Evolutionary conservation across 2,113 vertebrate genomes (phyloP), one percentile per base, ranked within the genome.

Genomic region (Myotis brandtii): DNA sequence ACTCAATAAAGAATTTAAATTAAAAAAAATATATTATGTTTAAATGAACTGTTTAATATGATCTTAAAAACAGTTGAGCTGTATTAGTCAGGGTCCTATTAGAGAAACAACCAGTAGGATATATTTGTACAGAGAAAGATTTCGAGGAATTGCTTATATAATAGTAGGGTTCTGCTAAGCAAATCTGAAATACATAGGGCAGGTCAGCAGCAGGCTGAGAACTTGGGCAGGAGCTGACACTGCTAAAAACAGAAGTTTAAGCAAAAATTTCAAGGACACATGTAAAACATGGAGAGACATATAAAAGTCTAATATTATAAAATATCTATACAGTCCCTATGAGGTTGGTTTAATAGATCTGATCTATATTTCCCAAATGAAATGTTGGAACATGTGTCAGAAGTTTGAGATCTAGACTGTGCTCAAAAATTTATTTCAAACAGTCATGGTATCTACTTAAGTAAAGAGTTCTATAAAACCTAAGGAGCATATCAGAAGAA

Each of bases 351-450:
- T 82, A 34, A 34, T 3, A 34, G 34, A 72, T 25, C 34, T 32
- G 9, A 59, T 70, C 13, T 46, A 8, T 52, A 34, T 30, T 84
- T 92, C 43, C 20, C 54, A 48, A 50, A 56, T 73, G 32, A 96
- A 56, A 79, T 92, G n/a, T n/a, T n/a, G n/a, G n/a, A n/a, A n/a
- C n/a, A n/a, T n/a, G 79, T 89, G 23, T 76, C 69, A 67, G 79
- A 46, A 7, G 12, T 75, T 52, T 83, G 34, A 56, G 9, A 66
- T 85, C 32, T 40, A n/a, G 37, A 62, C 14, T 64, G 21, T 62
- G 21, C 59, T 66, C 48, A 86, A 50, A 80, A 75, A 27, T 62
- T 16, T 48, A 34, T 52, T 64, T 79, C 72, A 37, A 25, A 34
- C 10, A 54, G 37, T 69, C 27, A 52, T 9, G 62, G 6, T 37